Evolutionary conservation across 2,888 invertebrate species (phyloP).

Genomic region (Dexiosoma caninum): DNA sequence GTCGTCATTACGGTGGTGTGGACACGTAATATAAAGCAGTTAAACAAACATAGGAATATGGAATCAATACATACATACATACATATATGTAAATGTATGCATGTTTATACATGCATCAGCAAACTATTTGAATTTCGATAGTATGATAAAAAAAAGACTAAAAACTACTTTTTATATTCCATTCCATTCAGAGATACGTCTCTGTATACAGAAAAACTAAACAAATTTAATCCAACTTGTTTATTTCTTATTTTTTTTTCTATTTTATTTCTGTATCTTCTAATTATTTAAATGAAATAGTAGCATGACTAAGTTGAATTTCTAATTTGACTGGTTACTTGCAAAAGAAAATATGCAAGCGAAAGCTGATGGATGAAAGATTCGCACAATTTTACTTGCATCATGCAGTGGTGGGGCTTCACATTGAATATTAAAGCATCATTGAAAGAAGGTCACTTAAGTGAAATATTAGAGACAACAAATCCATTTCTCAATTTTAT

Average conservation of each 20-base stretch:
- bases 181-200: neutral
- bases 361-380: neutral
- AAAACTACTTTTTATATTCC: neutral
- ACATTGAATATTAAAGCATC: too few species aligned
- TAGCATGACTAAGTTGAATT: neutral
- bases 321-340: neutral
- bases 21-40: slow-evolving; percentile 56
- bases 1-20: slow-evolving; percentile 54
- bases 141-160: neutral
- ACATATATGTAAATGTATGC: too few species aligned
- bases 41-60: slow-evolving; percentile 33
- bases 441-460: too few species aligned
- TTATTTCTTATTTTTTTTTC: neutral
- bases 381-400: too few species aligned
- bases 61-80: slow-evolving; percentile 29
- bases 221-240: neutral
- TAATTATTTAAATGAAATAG: neutral
- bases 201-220: neutral
- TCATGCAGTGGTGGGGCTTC: too few species aligned
- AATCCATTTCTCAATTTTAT: too few species aligned
- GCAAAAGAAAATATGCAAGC: neutral
- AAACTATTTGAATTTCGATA: slow-evolving; percentile 47
- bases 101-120: slow-evolving; percentile 35
- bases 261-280: slow-evolving; percentile 1
- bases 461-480: too few species aligned